phyloP scores from a whole-genome alignment of 2,113 vertebrate species.

The Lates calcarifer region DNA sequence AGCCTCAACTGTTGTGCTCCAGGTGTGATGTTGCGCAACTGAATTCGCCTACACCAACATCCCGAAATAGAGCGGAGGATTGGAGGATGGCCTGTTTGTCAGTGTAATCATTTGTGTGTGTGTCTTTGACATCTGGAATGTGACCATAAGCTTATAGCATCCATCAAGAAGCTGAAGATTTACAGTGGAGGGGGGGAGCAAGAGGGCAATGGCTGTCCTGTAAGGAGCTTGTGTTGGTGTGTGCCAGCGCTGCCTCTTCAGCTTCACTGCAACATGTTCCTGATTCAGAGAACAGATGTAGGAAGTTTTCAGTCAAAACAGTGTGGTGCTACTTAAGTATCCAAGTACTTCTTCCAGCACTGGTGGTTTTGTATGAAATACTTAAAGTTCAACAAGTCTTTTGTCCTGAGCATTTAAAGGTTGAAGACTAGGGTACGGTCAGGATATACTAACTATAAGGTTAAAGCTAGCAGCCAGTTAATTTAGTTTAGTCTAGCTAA shows the following conservation, averaged over 20 bases:
- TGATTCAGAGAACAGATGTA: slow-evolving; percentile 16
- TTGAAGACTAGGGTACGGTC: too few species aligned
- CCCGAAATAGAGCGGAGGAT: slow-evolving; percentile 45
- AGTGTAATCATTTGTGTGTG: slow-evolving; percentile 62
- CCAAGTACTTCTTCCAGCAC: too few species aligned
- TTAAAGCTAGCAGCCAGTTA: too few species aligned
- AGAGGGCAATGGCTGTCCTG: slow-evolving; percentile 46
- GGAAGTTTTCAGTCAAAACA: background rate
- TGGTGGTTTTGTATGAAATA: too few species aligned
- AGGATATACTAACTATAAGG: too few species aligned
- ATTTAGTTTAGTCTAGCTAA: too few species aligned
- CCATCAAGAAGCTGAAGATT: slow-evolving; percentile 74
- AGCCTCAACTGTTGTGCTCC: slow-evolving; percentile 28
- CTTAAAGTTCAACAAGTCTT: too few species aligned
- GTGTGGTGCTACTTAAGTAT: too few species aligned
- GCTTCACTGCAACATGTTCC: background rate
- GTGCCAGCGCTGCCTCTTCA: slow-evolving; percentile 54
- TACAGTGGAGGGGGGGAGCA: slow-evolving; percentile 52
- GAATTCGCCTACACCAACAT: slow-evolving; percentile 40
- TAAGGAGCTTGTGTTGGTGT: slow-evolving; percentile 73
- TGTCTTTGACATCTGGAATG: slow-evolving; percentile 74
- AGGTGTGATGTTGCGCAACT: slow-evolving; percentile 66
- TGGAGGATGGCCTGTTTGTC: slow-evolving; percentile 64
- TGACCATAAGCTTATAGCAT: slow-evolving; percentile 72
- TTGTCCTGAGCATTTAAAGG: too few species aligned